Percentiles rank a stretch among this genome's conserved stretches.
phyloP scores from a whole-genome alignment of 2,888 invertebrate species.

The Phanerotoma sp. region DNA sequence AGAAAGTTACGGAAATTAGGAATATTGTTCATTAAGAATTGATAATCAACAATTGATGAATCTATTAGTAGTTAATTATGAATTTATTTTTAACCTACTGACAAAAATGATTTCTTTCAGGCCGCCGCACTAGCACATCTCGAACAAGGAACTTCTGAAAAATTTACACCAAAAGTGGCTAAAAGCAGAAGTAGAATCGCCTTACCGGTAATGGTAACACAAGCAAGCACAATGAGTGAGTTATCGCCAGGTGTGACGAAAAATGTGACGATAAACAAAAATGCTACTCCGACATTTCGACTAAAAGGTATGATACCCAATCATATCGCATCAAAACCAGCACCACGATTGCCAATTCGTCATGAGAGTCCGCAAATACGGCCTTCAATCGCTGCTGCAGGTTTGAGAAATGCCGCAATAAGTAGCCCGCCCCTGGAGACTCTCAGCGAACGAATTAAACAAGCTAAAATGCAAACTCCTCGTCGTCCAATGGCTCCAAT shows the following conservation, averaged over 20 bases:
- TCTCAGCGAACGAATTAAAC: constrained; percentile 46
- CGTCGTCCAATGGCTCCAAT: constrained; percentile 11
- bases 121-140: neutral
- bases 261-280: constrained; percentile 25
- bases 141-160: constrained; percentile 5
- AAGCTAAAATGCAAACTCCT: constrained; percentile 42
- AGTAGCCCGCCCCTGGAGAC: constrained; percentile 36
- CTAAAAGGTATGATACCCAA: constrained; percentile 30
- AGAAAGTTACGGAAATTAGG: no score
- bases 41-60: no score
- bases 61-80: no score
- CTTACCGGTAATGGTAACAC: neutral
- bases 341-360: constrained; percentile 27
- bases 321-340: constrained; percentile 32
- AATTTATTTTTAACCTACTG: neutral
- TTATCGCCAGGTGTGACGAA: neutral
- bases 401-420: constrained; percentile 17
- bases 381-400: neutral
- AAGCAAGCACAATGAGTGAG: neutral
- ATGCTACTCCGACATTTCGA: constrained; percentile 29
- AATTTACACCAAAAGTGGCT: neutral
- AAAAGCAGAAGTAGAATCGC: neutral
- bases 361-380: constrained; percentile 1
- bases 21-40: no score
- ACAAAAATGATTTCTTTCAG: neutral